Conservation (phyloP, 2,888 invertebrate genomes). For the Nephrotoma flavescens region DNA sequence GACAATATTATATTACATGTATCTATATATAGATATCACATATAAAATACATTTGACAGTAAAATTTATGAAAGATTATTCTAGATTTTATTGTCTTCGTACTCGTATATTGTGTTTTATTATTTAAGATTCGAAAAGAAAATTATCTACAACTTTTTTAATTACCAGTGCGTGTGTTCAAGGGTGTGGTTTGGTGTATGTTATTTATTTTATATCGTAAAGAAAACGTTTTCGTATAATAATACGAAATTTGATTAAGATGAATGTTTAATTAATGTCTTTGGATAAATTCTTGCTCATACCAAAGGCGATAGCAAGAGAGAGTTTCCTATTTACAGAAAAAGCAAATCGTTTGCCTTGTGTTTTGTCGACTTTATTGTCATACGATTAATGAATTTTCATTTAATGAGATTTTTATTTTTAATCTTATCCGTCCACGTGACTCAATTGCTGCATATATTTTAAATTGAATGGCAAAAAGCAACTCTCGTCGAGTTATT, state of each 20-base stretch:
- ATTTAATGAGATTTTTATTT: neutral
- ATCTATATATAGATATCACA: neutral
- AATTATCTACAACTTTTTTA: neutral
- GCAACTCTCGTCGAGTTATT: too few relatives aligned
- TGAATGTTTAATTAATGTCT: neutral
- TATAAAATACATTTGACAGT: neutral
- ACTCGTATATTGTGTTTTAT: neutral
- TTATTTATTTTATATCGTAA: neutral
- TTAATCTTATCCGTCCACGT: too few relatives aligned
- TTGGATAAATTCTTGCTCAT: neutral
- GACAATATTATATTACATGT: neutral
- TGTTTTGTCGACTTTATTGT: neutral
- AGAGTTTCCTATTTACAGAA: neutral
- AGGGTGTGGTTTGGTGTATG: neutral
- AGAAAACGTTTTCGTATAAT: neutral
- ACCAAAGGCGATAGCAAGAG: neutral
- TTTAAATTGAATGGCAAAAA: too few relatives aligned
- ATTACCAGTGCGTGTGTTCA: neutral
- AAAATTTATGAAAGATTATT: neutral
- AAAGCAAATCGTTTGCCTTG: neutral
- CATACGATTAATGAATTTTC: neutral
- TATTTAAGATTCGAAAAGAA: neutral
- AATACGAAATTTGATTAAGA: neutral
- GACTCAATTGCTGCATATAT: too few relatives aligned
- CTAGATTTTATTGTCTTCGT: neutral